Percentiles rank a stretch among this genome's conserved stretches.
These are phyloP conservation scores for Typhlomys cinereus DNA, from an alignment of 2,113 vertebrate species.

Conservation along the genomic window DNA sequence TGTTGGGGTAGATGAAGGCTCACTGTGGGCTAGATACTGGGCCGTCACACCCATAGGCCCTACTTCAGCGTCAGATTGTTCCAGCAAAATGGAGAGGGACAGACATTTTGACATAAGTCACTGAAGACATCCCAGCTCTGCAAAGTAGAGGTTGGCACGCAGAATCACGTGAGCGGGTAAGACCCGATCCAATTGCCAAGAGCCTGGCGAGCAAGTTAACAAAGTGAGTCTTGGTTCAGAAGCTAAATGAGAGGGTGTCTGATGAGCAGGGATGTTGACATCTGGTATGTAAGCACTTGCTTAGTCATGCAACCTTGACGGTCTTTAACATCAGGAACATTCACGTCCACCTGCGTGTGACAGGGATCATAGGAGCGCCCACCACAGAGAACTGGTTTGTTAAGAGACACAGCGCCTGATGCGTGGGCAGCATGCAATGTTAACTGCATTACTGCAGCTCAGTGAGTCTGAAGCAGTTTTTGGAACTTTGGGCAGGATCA, in stretches of 20 bases:
- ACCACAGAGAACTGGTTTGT: neutral
- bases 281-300: neutral
- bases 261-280: neutral
- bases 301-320: neutral
- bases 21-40: neutral
- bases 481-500: neutral
- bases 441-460: neutral
- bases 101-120: neutral
- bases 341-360: neutral
- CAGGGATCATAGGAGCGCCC: too few species aligned
- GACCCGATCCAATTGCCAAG: neutral
- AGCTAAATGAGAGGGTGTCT: neutral
- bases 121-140: neutral
- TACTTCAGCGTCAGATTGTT: too few species aligned
- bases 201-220: neutral
- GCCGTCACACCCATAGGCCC: neutral
- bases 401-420: neutral
- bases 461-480: neutral
- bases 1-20: neutral
- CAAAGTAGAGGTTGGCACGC: neutral
- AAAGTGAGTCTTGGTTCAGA: neutral
- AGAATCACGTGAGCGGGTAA: neutral
- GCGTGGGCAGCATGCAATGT: rapidly evolving
- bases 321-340: neutral
- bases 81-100: neutral